Percentiles rank a stretch among this genome's conserved stretches.
Conservation (phyloP, 2,797 vertebrate genomes). For the Sebastes elongatus region DNA sequence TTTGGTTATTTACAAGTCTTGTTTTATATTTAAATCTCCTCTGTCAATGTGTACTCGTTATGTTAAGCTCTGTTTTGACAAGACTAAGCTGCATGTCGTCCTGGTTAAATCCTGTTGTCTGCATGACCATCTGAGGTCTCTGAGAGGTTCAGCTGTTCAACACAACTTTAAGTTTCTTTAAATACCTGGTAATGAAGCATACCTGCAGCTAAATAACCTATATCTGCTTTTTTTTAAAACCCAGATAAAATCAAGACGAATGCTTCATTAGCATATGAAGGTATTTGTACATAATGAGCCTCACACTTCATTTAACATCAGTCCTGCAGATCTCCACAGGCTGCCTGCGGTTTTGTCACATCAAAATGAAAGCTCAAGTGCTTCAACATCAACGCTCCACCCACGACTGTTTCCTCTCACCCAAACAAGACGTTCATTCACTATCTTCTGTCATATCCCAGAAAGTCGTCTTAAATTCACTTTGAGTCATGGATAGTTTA, state of each 20-base stretch:
- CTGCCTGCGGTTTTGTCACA: not conserved
- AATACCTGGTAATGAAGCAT: conserved; percentile 9
- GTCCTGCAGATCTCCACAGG: conserved; percentile 7
- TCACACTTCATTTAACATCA: conserved; percentile 37
- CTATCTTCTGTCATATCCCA: not conserved
- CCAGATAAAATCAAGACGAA: conserved; percentile 5
- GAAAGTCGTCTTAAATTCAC: not conserved
- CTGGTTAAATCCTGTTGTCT: conserved; percentile 62
- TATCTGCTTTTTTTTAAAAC: not conserved
- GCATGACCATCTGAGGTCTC: conserved; percentile 47
- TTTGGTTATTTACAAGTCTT: not conserved
- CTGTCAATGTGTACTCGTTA: conserved; percentile 4
- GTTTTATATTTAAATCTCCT: conserved; percentile 13
- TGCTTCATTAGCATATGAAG: conserved; percentile 12
- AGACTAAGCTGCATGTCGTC: conserved; percentile 48
- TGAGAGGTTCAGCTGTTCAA: not conserved
- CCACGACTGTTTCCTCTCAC: not conserved
- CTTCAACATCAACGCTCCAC: not conserved
- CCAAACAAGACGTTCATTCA: not conserved
- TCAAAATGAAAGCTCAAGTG: not conserved
- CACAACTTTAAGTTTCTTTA: not conserved
- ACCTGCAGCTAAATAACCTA: not conserved
- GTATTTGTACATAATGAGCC: conserved; percentile 19
- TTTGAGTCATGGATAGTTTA: not conserved
- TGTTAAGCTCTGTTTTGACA: conserved; percentile 31